phyloP scores from a whole-genome alignment of 2,113 vertebrate genomes.

The Apodemus speciosus region DNA sequence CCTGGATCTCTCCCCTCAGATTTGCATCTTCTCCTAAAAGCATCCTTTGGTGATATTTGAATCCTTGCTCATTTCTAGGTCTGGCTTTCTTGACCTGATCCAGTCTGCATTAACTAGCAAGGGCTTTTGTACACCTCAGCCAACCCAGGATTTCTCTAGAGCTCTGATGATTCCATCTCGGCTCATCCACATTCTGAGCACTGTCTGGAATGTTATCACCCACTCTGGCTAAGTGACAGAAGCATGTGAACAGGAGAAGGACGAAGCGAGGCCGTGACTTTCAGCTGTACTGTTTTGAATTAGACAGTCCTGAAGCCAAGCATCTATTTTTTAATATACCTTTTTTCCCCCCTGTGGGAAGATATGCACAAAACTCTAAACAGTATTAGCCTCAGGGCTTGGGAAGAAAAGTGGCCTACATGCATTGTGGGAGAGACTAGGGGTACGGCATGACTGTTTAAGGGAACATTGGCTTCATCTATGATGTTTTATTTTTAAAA shows the following conservation, averaged over 20 bases:
- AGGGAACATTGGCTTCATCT: background rate
- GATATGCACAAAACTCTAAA: background rate
- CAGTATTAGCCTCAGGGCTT: background rate
- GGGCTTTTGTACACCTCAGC: background rate
- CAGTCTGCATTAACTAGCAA: background rate
- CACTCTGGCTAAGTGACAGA: conserved; percentile 45
- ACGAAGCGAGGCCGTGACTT: background rate
- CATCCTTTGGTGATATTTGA: background rate
- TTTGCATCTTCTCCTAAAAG: accelerated
- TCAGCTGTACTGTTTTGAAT: background rate
- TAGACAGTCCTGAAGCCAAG: background rate
- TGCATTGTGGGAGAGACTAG: background rate
- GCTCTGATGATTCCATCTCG: background rate
- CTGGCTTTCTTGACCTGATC: background rate
- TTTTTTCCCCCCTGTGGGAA: background rate
- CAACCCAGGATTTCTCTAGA: background rate
- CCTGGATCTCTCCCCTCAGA: background rate
- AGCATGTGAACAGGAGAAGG: background rate
- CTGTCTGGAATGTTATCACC: conserved; percentile 49
- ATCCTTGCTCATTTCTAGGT: background rate
- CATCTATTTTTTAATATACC: background rate
- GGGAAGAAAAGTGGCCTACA: background rate
- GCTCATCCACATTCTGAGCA: conserved; percentile 52
- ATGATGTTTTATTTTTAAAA: background rate
- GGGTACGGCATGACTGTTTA: background rate